Percentiles rank a stretch among this genome's conserved stretches.
Evolutionary conservation across 1,140 invertebrate genomes (phyloP).

Genomic region (Drosophila sp.): DNA sequence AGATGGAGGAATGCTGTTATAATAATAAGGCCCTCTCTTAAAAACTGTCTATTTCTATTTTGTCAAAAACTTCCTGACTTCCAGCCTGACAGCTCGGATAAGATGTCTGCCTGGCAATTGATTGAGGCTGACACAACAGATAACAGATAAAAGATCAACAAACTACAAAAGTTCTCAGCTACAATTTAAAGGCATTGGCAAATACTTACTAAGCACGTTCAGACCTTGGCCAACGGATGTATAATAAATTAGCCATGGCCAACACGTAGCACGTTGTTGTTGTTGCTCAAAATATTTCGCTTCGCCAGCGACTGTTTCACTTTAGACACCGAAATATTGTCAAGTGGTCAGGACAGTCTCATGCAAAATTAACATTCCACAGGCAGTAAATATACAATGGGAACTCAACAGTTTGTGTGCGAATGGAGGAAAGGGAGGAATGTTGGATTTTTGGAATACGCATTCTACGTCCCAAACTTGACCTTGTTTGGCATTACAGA

Average conservation of each 20-base stretch:
- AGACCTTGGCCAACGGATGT: constrained; percentile 19
- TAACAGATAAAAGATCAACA: constrained; percentile 58
- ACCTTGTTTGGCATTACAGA: constrained; percentile 62
- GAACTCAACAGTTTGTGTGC: background rate
- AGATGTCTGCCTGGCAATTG: constrained; percentile 56
- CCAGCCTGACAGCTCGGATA: constrained; percentile 56
- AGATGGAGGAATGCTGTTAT: constrained; percentile 29
- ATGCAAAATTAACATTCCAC: constrained; percentile 72
- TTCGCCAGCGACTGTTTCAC: constrained; percentile 51
- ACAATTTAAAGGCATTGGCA: constrained; percentile 57
- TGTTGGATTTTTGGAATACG: background rate
- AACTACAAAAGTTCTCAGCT: constrained; percentile 42
- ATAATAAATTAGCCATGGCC: constrained; percentile 79
- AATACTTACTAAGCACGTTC: constrained; percentile 9
- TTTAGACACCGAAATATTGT: constrained; percentile 50
- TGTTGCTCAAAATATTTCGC: constrained; percentile 65
- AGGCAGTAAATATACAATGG: constrained; percentile 35
- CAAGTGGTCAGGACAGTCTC: constrained; percentile 64
- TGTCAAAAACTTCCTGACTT: constrained; percentile 62
- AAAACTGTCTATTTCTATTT: constrained; percentile 41
- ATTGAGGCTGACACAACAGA: constrained; percentile 64
- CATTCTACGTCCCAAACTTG: constrained; percentile 48
- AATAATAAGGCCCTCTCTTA: constrained; percentile 32
- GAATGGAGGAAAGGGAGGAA: background rate
- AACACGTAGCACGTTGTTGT: constrained; percentile 64